phyloP scores from a whole-genome alignment of 2,113 vertebrate species.

The Orthonyx spaldingii region DNA sequence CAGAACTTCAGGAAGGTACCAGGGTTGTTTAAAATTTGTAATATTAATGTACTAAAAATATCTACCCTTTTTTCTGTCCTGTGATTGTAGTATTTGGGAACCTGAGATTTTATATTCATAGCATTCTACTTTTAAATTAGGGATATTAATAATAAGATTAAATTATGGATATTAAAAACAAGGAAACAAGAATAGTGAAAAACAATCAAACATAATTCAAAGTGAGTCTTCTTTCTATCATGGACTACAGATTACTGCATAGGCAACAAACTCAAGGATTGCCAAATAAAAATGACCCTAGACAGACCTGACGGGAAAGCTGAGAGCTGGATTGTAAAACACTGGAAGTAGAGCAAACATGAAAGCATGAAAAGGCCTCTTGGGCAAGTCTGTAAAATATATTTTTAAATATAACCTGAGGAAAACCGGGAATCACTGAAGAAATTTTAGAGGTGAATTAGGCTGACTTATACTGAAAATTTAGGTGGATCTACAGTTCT shows the following conservation, averaged over 20 bases:
- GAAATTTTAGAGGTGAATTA: not conserved
- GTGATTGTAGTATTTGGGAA: not conserved
- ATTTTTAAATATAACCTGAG: not conserved
- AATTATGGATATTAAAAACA: not conserved
- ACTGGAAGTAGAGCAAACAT: not conserved
- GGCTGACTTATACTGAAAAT: not conserved
- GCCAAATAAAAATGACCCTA: not conserved
- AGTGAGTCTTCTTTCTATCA: not conserved
- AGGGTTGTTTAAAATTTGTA: not conserved
- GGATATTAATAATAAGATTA: not conserved
- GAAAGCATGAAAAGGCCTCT: not conserved
- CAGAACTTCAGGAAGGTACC: not conserved
- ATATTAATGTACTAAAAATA: not conserved
- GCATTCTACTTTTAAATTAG: not conserved
- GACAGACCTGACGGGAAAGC: not conserved
- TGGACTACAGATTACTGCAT: not conserved
- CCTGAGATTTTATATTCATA: not conserved
- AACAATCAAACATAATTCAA: not conserved
- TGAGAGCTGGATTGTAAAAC: not conserved
- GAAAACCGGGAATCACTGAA: not conserved
- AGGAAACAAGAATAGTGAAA: not conserved
- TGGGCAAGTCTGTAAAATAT: not conserved
- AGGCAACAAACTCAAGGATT: not conserved
- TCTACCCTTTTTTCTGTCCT: not conserved
- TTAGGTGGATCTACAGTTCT: not conserved